Base-by-base conservation (phyloP, 2,113 vertebrate species). In the Suncus etruscus region DNA sequence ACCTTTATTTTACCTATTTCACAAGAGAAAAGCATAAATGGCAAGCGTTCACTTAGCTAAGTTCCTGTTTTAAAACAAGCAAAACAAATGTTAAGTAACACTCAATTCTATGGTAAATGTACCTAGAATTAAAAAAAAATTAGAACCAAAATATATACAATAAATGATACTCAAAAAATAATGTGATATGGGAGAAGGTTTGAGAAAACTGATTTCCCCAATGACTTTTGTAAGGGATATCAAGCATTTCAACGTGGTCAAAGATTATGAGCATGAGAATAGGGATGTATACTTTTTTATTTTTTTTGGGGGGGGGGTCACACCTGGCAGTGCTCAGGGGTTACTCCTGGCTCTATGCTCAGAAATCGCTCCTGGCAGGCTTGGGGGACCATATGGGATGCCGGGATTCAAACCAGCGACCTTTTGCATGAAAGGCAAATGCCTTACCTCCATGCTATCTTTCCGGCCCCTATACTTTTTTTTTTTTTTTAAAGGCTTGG, bases 1-100 rank as follows among this genome's bases (percentile, higher is more conserved):
- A 89, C 80, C 68, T 95, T 95, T 92, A 94, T 87, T 94, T 92
- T 9, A 81, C 73, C 32, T 80, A 69, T 83, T 87, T 94, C 48
- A 89, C 70, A 70, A 77, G 66, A 83, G 74, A 87, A 90, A 94
- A 86, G 11, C 18, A 29, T 47, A 94, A 86, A 77, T 83, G 27
- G 74, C 58, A 61, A 39, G 3, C 70, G 47, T 69, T 31, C 79
- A 83, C 83, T 94, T 72, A 93, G 70, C 50, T 89, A 91, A 86
- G 72, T 88, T 90, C 11, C 29, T 87, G 79, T 69, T 88, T 94
- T 92, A 90, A 93, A 84, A 84, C 72, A 76, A 68, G 39, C 66
- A 61, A 92, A 83, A 83, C 14, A 32, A 77, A 88, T 18, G 61
- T 91, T 95, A 77, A 84, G 15, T 84, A 84, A 61, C 24, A 63